Conservation (phyloP, 2,113 vertebrate species). For the Antennarius striatus region DNA sequence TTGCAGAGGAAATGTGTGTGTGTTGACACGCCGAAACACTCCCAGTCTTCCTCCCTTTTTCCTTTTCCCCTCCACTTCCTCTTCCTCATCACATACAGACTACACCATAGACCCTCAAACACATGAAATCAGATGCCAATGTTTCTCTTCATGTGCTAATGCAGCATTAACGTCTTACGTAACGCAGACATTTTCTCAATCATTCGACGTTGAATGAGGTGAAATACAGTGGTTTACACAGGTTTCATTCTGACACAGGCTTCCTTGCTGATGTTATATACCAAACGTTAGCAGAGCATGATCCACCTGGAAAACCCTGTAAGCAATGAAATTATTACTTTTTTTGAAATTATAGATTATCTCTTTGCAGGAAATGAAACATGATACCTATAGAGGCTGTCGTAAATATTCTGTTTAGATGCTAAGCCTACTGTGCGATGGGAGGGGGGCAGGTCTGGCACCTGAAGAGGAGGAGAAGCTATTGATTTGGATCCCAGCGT, state of each 20-base stretch:
- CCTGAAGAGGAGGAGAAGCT: slow-evolving; percentile 30
- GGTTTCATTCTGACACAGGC: background rate
- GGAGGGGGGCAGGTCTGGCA: slow-evolving; percentile 27
- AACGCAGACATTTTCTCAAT: slow-evolving; percentile 2
- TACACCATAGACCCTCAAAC: slow-evolving; percentile 27
- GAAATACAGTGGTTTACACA: slow-evolving; percentile 10
- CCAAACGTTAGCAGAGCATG: too few species aligned
- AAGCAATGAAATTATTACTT: too few species aligned
- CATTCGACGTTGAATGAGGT: slow-evolving; percentile 2
- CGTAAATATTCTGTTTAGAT: slow-evolving; percentile 29
- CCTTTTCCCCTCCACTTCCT: slow-evolving; percentile 5
- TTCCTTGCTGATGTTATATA: too few species aligned
- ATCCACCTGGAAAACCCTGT: too few species aligned
- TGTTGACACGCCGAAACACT: slow-evolving; percentile 59
- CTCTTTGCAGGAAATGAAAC: too few species aligned
- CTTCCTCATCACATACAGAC: slow-evolving; percentile 26
- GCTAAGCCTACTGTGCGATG: slow-evolving; percentile 1
- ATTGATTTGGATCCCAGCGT: slow-evolving; percentile 55
- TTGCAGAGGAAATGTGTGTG: slow-evolving; percentile 55
- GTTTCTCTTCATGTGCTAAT: background rate
- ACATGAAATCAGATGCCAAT: slow-evolving; percentile 24
- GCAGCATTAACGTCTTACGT: background rate
- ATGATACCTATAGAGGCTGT: too few species aligned
- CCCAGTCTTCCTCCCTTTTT: slow-evolving; percentile 34
- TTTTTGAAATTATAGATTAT: too few species aligned